A percentile compares a stretch with the other conserved stretches of the same genome.
These are phyloP conservation scores for Hippocampus barbouri DNA, from an alignment of 2,113 vertebrate species.

Conservation along the genomic window DNA sequence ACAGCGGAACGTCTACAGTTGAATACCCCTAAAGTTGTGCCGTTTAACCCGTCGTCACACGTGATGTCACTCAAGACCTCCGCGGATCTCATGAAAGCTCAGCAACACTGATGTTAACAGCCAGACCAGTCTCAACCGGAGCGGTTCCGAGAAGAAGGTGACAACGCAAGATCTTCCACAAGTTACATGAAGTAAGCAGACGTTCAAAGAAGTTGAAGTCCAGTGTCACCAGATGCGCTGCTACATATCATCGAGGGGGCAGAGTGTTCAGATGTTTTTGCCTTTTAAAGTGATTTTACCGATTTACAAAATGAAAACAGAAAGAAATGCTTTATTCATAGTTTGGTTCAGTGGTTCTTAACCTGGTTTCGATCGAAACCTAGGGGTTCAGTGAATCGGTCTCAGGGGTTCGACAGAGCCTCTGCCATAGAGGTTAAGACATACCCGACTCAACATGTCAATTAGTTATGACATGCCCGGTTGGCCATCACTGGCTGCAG, in stretches of 20 bases:
- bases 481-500: too few relatives aligned
- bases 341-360: too few relatives aligned
- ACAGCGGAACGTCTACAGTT: not conserved
- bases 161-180: not conserved
- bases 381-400: too few relatives aligned
- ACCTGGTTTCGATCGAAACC: too few relatives aligned
- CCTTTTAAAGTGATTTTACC: not conserved
- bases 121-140: not conserved
- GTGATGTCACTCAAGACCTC: not conserved
- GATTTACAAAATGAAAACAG: too few relatives aligned
- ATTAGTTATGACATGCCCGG: too few relatives aligned
- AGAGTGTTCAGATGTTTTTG: not conserved
- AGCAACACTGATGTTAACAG: not conserved
- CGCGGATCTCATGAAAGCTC: not conserved
- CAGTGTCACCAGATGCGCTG: not conserved
- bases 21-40: slow-evolving; percentile 1
- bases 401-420: too few relatives aligned
- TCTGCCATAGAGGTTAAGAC: too few relatives aligned
- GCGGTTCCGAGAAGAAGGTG: not conserved
- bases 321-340: not conserved
- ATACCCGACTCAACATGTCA: too few relatives aligned
- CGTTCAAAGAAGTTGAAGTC: not conserved
- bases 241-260: not conserved
- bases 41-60: not conserved
- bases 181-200: not conserved